Conservation (phyloP, 2,113 vertebrate genomes). For the Urocitellus parryii region DNA sequence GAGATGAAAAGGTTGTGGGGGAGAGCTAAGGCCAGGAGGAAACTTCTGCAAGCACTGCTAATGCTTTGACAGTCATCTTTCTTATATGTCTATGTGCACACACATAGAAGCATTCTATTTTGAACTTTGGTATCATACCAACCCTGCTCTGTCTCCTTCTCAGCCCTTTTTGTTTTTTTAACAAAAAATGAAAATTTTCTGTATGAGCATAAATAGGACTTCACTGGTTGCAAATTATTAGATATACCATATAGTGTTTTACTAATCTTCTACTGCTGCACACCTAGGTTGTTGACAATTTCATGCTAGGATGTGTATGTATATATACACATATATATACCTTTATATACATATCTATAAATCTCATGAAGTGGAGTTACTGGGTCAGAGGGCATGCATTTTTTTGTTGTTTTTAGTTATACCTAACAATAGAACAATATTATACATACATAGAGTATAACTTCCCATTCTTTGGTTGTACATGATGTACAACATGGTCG, state of each 20-base stretch:
- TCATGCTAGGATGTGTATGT: background rate
- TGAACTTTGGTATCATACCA: background rate
- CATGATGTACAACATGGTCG: too few species aligned
- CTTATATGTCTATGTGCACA: too few species aligned
- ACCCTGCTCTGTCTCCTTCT: background rate
- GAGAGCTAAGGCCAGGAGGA: background rate
- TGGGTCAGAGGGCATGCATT: background rate
- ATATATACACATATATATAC: background rate
- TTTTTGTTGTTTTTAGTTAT: background rate
- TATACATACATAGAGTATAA: too few species aligned
- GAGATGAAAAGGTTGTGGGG: background rate
- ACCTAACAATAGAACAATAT: too few species aligned
- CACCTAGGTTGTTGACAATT: background rate
- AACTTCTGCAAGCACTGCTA: background rate
- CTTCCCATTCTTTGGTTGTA: too few species aligned
- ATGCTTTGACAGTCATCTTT: background rate
- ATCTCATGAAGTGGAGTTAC: constrained; percentile 21
- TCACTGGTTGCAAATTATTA: background rate
- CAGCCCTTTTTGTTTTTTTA: background rate
- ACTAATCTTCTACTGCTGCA: background rate
- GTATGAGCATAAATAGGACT: background rate
- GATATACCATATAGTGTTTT: background rate
- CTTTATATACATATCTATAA: background rate
- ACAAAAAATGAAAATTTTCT: background rate
- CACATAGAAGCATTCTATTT: background rate